A percentile compares a stretch with the other conserved stretches of the same genome.
These are phyloP conservation scores for Leptodirus hochenwartii DNA, from an alignment of 2,888 invertebrate species.

Conservation along the genomic window DNA sequence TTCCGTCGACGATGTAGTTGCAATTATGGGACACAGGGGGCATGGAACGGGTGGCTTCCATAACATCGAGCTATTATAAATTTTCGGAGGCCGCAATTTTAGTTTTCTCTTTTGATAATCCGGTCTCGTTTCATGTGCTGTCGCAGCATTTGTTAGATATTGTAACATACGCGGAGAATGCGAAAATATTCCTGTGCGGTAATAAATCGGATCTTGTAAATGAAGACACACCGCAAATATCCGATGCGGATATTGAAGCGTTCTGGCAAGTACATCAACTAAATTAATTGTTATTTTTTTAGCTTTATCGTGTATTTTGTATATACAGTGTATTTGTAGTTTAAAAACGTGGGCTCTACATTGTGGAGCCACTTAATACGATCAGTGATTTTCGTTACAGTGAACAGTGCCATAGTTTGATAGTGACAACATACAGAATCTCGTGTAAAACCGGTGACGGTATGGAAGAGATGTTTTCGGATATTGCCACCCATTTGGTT, in stretches of 20 bases:
- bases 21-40: conserved; percentile 95
- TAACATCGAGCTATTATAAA: conserved; percentile 90
- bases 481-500: conserved; percentile 66
- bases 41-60: conserved; percentile 89
- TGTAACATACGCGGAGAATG: conserved; percentile 86
- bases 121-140: conserved; percentile 78
- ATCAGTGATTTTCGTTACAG: conserved; percentile 28
- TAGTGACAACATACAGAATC: conserved; percentile 75
- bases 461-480: conserved; percentile 78
- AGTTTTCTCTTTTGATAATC: conserved; percentile 79
- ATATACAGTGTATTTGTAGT: too few species aligned
- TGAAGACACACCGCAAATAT: conserved; percentile 59
- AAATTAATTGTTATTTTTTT: conserved; percentile 1
- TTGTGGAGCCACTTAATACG: conserved; percentile 1
- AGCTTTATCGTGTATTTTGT: background rate
- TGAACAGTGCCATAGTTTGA: conserved; percentile 81
- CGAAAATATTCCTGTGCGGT: conserved; percentile 87
- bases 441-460: conserved; percentile 79
- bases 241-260: conserved; percentile 72
- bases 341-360: too few species aligned
- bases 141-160: conserved; percentile 88
- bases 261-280: conserved; percentile 44
- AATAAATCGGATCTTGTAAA: conserved; percentile 62
- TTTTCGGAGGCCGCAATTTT: conserved; percentile 88
- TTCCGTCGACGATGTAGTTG: conserved; percentile 43